Conservation (phyloP, 2,888 invertebrate genomes). For the Latrodectus hesperus region DNA sequence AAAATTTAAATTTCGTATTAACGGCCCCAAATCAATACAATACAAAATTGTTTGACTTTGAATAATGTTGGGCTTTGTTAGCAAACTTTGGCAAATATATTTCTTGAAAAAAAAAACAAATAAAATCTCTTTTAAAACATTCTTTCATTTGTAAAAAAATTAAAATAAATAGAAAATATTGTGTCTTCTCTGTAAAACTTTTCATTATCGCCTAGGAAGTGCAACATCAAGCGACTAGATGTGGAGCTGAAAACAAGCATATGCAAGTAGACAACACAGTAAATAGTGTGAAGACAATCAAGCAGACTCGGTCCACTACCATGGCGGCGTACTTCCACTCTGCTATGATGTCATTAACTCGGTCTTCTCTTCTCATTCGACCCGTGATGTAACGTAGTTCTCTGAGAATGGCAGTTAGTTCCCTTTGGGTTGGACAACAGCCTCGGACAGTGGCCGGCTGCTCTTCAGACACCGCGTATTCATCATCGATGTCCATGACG, state of each 20-base stretch:
- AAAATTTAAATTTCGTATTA: too few species aligned
- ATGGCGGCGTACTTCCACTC: slow-evolving; percentile 99
- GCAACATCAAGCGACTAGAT: slow-evolving; percentile 84
- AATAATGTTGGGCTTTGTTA: too few species aligned
- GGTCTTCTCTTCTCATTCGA: slow-evolving; percentile 95
- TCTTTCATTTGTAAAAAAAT: too few species aligned
- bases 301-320: slow-evolving; percentile 97
- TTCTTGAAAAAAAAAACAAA: too few species aligned
- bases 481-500: slow-evolving; percentile 95
- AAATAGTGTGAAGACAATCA: slow-evolving; percentile 95
- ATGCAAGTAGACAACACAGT: slow-evolving; percentile 94
- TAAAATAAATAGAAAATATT: too few species aligned
- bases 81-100: too few species aligned
- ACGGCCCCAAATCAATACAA: too few species aligned
- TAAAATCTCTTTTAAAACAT: too few species aligned
- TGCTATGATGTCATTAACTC: slow-evolving; percentile 91
- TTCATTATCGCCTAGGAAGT: too few species aligned
- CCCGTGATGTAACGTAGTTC: slow-evolving; percentile 94
- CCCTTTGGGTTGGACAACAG: slow-evolving; percentile 76
- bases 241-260: slow-evolving; percentile 92
- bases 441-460: slow-evolving; percentile 51
- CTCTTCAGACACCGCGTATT: slow-evolving; percentile 14
- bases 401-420: slow-evolving; percentile 94
- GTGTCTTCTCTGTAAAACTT: too few species aligned
- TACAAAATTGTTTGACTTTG: too few species aligned